A percentile compares a stretch with the other conserved stretches of the same genome.
Conservation (phyloP, 2,797 vertebrate species). For the Xiphorhynchus erythropygius region DNA sequence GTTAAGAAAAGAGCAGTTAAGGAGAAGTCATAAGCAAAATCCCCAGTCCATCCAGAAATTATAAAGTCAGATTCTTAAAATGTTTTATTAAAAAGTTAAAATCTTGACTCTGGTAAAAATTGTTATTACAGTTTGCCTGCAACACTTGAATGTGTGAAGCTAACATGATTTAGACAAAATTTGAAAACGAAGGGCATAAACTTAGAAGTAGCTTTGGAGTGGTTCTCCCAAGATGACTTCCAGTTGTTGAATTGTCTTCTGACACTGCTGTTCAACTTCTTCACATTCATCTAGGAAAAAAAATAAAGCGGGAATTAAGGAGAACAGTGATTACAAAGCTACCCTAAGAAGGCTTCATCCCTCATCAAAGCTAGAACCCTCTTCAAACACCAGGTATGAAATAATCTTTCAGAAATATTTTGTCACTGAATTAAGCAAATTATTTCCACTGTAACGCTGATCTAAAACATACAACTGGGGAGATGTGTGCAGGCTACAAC, state of each 20-base stretch:
- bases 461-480: neutral
- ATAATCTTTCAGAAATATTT: neutral
- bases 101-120: conserved; percentile 25
- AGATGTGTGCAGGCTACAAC: neutral
- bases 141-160: neutral
- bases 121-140: neutral
- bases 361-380: neutral
- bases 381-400: neutral
- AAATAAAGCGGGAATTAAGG: neutral
- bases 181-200: neutral
- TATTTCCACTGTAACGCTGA: neutral
- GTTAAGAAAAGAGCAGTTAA: neutral
- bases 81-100: conserved; percentile 59
- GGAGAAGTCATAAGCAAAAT: neutral
- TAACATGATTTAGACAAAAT: neutral
- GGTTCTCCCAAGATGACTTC: conserved; percentile 90
- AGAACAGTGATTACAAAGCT: neutral
- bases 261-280: conserved; percentile 94
- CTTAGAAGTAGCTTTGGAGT: conserved; percentile 92
- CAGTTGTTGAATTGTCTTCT: conserved; percentile 90
- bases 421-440: neutral
- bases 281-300: conserved; percentile 88
- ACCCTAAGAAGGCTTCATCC: neutral
- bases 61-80: neutral
- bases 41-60: neutral